phyloP scores from a whole-genome alignment of 2,113 vertebrate genomes.

The Oryzias celebensis region DNA sequence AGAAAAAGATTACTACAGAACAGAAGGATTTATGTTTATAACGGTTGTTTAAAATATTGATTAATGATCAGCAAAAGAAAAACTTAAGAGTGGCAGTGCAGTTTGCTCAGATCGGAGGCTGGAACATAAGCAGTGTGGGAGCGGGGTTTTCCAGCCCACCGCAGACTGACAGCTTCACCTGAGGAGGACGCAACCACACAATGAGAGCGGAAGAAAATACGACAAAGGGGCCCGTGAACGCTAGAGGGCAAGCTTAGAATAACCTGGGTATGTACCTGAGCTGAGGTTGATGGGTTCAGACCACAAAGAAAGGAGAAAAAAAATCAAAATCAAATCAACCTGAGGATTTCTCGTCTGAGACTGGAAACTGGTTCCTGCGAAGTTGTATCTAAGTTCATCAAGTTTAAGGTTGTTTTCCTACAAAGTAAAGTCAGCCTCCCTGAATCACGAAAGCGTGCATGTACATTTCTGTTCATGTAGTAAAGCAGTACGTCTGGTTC shows the following conservation, averaged over 20 bases:
- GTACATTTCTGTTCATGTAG: neutral
- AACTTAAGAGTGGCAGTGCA: conserved; percentile 30
- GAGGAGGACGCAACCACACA: conserved; percentile 48
- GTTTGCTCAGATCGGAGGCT: conserved; percentile 17
- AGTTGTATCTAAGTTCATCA: no score
- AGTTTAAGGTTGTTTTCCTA: no score
- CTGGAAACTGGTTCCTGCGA: no score
- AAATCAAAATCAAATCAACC: no score
- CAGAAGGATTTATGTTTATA: neutral
- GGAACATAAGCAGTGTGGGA: conserved; percentile 66
- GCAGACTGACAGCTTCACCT: conserved; percentile 55
- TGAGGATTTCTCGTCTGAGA: no score
- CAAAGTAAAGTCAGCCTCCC: no score
- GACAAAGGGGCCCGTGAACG: conserved; percentile 17
- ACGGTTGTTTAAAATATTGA: neutral
- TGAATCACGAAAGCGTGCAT: no score
- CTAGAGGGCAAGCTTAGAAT: conserved; percentile 57
- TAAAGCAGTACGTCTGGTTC: conserved; percentile 4
- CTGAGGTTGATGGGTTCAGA: conserved; percentile 46
- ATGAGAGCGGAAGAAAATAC: conserved; percentile 61
- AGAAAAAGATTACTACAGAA: no score
- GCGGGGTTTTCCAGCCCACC: conserved; percentile 53
- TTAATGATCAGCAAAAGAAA: conserved; percentile 17
- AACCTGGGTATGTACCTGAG: conserved; percentile 49
- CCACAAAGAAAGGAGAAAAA: neutral